A percentile compares a stretch with the other conserved stretches of the same genome.
Evolutionary conservation across 1,140 invertebrate genomes (phyloP).

Genomic region (Danaus plexippus): DNA sequence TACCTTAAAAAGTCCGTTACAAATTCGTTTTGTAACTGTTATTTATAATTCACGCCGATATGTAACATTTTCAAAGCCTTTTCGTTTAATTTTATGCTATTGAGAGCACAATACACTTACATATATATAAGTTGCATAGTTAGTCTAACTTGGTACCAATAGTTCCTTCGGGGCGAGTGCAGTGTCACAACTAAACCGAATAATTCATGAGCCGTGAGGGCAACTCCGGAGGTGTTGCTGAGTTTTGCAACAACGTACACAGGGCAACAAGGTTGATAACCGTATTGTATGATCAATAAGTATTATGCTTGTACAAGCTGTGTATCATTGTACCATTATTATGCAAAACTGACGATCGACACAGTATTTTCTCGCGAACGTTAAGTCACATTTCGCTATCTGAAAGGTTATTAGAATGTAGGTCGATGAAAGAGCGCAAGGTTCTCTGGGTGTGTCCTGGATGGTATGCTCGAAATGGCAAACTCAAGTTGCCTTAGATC

Average conservation of each 20-base stretch:
- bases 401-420: conserved; percentile 65
- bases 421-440: conserved; percentile 33
- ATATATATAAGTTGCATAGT: no score
- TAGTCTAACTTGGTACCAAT: conserved; percentile 16
- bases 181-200: conserved; percentile 53
- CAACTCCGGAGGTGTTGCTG: conserved; percentile 49
- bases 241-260: conserved; percentile 14
- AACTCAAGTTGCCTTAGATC: background rate
- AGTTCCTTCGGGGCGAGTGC: conserved; percentile 25
- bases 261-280: conserved; percentile 1
- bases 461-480: conserved; percentile 12
- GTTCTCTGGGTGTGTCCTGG: conserved; percentile 31
- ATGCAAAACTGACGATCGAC: conserved; percentile 58
- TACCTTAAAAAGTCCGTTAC: no score
- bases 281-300: conserved; percentile 6
- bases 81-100: no score
- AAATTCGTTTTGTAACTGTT: no score
- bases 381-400: conserved; percentile 45
- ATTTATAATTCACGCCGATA: no score
- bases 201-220: conserved; percentile 59
- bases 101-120: no score
- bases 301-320: conserved; percentile 2
- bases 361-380: conserved; percentile 40
- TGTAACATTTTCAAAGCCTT: no score
- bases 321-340: conserved; percentile 58